These are phyloP conservation scores for Cephus pulcher DNA, from an alignment of 2,888 invertebrate genomes.

Conservation along the genomic window DNA sequence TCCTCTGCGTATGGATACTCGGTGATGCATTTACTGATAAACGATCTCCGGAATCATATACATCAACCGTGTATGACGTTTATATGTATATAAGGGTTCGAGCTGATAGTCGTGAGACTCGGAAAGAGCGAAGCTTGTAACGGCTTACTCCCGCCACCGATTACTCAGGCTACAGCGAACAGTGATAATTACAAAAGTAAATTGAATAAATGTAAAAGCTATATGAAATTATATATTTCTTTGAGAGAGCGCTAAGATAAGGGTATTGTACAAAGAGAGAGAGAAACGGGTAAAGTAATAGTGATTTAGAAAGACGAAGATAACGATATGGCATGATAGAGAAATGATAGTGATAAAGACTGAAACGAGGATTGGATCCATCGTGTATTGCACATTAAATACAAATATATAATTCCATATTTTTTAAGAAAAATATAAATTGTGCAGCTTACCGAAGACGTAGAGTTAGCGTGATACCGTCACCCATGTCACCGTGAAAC, in stretches of 20 bases:
- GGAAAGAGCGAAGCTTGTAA: not conserved
- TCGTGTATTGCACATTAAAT: slow-evolving; percentile 61
- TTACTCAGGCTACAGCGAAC: slow-evolving; percentile 1
- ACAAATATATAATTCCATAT: slow-evolving; percentile 39
- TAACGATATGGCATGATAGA: slow-evolving; percentile 11
- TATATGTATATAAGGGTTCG: not conserved
- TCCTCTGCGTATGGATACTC: not conserved
- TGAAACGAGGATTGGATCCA: slow-evolving; percentile 22
- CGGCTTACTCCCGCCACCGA: slow-evolving; percentile 1
- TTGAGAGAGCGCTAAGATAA: slow-evolving; percentile 10
- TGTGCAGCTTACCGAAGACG: slow-evolving; percentile 58
- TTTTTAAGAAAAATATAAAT: slow-evolving; percentile 28
- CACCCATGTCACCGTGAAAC: slow-evolving; percentile 59
- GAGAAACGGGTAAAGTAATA: slow-evolving; percentile 15
- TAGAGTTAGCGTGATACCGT: slow-evolving; percentile 56
- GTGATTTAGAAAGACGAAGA: not conserved
- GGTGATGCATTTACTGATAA: not conserved
- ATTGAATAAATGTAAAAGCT: not conserved
- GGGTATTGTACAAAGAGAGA: slow-evolving; percentile 21
- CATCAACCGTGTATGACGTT: not conserved
- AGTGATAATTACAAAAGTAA: not conserved
- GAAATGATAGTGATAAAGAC: slow-evolving; percentile 24
- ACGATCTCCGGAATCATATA: not conserved
- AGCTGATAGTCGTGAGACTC: not conserved
- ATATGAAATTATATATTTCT: slow-evolving; percentile 4